A percentile compares a stretch with the other conserved stretches of the same genome.
These are phyloP conservation scores for Echinarachnius parma DNA, from an alignment of 53 echinoderm and acorn worm genomes.

Conservation along the genomic window DNA sequence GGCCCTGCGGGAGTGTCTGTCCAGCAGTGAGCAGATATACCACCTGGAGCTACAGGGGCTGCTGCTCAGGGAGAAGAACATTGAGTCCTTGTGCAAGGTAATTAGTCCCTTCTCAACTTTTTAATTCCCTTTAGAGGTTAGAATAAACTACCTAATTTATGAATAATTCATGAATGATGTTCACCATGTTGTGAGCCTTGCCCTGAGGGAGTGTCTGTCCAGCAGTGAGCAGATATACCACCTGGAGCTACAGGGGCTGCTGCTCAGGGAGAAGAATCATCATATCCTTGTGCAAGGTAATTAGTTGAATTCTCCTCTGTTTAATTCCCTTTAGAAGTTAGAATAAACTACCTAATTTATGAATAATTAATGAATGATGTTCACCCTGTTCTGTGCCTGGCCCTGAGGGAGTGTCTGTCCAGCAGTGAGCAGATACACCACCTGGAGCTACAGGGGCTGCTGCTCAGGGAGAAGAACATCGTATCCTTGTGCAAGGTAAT, in stretches of 20 bases:
- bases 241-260: constrained; percentile 75
- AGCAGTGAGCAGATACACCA: constrained; percentile 50
- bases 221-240: constrained; percentile 50
- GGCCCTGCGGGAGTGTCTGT: constrained; percentile 65
- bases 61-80: constrained; percentile 67
- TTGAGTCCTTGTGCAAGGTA: constrained; percentile 74
- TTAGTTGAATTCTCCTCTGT: too few species aligned
- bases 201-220: constrained; percentile 65
- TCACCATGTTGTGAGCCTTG: constrained; percentile 62
- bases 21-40: constrained; percentile 48
- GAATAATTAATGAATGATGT: too few species aligned
- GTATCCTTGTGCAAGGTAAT: constrained; percentile 69
- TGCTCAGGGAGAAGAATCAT: constrained; percentile 72
- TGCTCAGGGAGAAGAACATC: constrained; percentile 69
- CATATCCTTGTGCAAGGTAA: constrained; percentile 66
- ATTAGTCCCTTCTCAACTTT: too few species aligned
- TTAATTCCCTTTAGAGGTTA: too few species aligned
- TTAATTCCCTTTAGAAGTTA: too few species aligned
- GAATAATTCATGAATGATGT: too few species aligned
- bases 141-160: too few species aligned
- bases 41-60: constrained; percentile 75
- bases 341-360: too few species aligned
- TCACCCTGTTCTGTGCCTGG: constrained; percentile 63
- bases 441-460: constrained; percentile 75
- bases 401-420: constrained; percentile 65